Evolutionary conservation across 1,140 invertebrate genomes (phyloP).

Genomic region (Drosophila nasuta): DNA sequence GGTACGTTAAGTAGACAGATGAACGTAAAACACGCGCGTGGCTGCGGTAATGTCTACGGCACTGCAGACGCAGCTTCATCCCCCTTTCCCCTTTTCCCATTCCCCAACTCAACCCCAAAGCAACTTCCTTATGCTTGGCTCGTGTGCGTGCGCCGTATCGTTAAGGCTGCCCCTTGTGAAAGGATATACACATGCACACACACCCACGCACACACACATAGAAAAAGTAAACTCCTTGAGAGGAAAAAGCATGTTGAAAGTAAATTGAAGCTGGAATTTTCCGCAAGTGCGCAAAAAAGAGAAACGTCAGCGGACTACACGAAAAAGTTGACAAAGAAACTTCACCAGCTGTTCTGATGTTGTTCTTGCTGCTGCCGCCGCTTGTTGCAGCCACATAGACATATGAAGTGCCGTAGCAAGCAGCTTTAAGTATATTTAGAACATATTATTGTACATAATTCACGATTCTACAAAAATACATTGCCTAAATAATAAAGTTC

Average conservation of each 20-base stretch:
- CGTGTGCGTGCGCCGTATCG: conserved; percentile 76
- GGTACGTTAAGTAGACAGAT: conserved; percentile 79
- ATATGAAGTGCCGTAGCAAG: conserved; percentile 30
- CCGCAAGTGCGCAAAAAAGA: conserved; percentile 68
- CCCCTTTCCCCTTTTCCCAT: background rate
- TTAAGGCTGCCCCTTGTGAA: conserved; percentile 47
- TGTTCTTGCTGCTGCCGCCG: conserved; percentile 14
- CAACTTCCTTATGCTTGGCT: conserved; percentile 25
- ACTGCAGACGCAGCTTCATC: conserved; percentile 49
- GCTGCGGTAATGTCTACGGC: conserved; percentile 79
- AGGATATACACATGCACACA: conserved; percentile 29
- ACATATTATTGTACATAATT: background rate
- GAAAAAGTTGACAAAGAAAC: conserved; percentile 68
- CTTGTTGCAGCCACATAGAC: conserved; percentile 25
- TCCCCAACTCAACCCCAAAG: background rate
- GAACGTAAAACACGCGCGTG: conserved; percentile 82
- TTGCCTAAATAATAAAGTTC: no score
- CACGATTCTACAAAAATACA: background rate
- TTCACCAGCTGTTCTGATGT: conserved; percentile 60
- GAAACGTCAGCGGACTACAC: conserved; percentile 32
- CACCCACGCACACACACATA: background rate
- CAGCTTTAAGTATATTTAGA: conserved; percentile 56
- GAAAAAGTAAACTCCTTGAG: conserved; percentile 60
- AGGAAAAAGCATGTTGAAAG: conserved; percentile 78
- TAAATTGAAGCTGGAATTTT: conserved; percentile 79